A percentile compares a stretch with the other conserved stretches of the same genome.
phyloP scores from a whole-genome alignment of 1,140 invertebrate genomes.

The Plutomurus gul region DNA sequence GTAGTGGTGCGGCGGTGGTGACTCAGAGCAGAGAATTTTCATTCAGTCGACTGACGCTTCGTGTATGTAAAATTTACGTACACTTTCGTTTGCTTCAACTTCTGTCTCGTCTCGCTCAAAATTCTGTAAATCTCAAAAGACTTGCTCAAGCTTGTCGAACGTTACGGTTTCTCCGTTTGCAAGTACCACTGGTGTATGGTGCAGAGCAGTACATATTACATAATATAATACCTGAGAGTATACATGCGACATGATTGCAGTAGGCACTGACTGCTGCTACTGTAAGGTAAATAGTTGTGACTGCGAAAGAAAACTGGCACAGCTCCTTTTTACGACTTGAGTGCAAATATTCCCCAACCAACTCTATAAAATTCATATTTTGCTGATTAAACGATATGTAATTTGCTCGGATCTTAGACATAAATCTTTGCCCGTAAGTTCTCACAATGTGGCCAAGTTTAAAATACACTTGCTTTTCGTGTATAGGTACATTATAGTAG shows the following conservation, averaged over 20 bases:
- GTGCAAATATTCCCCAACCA: slow-evolving; percentile 2
- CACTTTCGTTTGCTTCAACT: no score
- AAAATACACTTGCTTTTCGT: background rate
- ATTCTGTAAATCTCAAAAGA: background rate
- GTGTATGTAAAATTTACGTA: no score
- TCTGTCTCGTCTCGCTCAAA: background rate
- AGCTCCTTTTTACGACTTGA: slow-evolving; percentile 18
- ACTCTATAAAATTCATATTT: slow-evolving; percentile 34
- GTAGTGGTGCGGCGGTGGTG: no score
- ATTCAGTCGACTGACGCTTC: no score
- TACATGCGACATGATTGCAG: background rate
- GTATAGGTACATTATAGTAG: background rate
- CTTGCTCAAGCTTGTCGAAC: background rate
- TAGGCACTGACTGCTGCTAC: no score
- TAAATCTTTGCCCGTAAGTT: slow-evolving; percentile 5
- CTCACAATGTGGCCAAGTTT: background rate
- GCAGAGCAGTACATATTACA: background rate
- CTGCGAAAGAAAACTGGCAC: background rate
- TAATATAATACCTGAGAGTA: background rate
- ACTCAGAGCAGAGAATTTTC: no score
- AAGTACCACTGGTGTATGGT: background rate
- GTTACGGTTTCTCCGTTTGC: no score
- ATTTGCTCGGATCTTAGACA: slow-evolving; percentile 16
- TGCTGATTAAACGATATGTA: slow-evolving; percentile 35
- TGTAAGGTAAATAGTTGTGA: no score